Evolutionary conservation across 2,797 vertebrate species (phyloP).

Genomic region (Mallotus villosus): DNA sequence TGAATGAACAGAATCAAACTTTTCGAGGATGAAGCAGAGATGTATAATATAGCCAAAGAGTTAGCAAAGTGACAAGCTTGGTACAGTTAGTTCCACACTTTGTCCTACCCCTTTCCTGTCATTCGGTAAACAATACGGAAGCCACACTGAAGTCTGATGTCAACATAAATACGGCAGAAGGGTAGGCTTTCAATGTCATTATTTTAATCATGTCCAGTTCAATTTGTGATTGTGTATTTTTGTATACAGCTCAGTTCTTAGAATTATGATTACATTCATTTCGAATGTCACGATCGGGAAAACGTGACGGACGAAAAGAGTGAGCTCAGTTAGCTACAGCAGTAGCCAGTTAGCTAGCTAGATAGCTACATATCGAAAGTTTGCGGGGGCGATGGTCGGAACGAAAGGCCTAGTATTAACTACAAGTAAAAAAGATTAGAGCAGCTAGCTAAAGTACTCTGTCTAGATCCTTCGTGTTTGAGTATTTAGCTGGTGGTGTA

Average conservation of each 20-base stretch:
- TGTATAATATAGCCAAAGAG: not conserved
- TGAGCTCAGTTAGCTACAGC: conserved; percentile 58
- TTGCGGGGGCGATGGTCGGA: conserved; percentile 11
- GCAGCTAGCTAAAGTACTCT: no score
- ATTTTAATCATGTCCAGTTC: accelerated
- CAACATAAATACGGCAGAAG: conserved; percentile 62
- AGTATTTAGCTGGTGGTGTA: not conserved
- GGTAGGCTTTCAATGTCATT: not conserved
- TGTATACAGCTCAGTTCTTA: accelerated
- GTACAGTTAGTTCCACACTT: no score
- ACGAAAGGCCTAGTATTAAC: not conserved
- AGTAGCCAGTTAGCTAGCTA: conserved; percentile 40
- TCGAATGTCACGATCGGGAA: conserved; percentile 29
- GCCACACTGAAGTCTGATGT: conserved; percentile 64
- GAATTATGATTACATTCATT: not conserved
- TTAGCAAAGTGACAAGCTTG: not conserved
- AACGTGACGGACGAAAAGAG: conserved; percentile 16
- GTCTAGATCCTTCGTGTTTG: not conserved
- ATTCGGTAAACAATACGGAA: conserved; percentile 65
- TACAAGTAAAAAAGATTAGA: not conserved
- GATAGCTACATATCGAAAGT: conserved; percentile 21
- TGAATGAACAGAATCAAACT: not conserved
- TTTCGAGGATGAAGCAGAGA: not conserved
- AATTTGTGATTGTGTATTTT: accelerated
- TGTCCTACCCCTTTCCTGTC: conserved; percentile 39